These are phyloP conservation scores for Octomys mimax DNA, from an alignment of 2,797 vertebrate genomes.

Conservation along the genomic window DNA sequence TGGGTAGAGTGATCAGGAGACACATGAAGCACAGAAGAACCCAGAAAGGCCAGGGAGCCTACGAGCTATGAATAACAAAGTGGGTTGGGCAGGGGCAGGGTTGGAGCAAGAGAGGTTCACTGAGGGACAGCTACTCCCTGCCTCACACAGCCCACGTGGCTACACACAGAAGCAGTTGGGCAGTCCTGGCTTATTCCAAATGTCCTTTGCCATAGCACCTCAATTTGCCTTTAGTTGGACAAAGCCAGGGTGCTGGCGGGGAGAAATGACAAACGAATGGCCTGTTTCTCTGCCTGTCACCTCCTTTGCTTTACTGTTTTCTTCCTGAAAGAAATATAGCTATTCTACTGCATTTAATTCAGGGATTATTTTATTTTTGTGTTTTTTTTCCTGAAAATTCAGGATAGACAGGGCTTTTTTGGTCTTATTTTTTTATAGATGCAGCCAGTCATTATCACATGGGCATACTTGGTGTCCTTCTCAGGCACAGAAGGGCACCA, in stretches of 20 bases:
- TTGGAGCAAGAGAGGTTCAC: background rate
- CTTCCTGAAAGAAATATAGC: conserved; percentile 5
- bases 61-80: background rate
- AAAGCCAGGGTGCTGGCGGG: background rate
- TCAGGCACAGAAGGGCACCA: background rate
- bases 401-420: background rate
- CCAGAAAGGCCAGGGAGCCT: background rate
- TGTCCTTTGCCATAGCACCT: background rate
- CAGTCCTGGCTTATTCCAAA: conserved; percentile 10
- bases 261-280: background rate
- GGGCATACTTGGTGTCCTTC: conserved; percentile 6
- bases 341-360: background rate
- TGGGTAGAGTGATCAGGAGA: background rate
- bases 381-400: conserved; percentile 58
- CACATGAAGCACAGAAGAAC: background rate
- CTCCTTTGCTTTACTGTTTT: background rate
- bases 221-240: background rate
- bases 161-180: background rate
- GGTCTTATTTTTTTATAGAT: conserved; percentile 16
- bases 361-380: conserved; percentile 37
- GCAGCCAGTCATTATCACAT: conserved; percentile 5
- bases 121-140: background rate
- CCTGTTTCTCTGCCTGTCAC: conserved; percentile 20
- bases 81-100: background rate
- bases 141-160: background rate